phyloP scores from a whole-genome alignment of 2,888 invertebrate species.

The Chelonus formosanus region DNA sequence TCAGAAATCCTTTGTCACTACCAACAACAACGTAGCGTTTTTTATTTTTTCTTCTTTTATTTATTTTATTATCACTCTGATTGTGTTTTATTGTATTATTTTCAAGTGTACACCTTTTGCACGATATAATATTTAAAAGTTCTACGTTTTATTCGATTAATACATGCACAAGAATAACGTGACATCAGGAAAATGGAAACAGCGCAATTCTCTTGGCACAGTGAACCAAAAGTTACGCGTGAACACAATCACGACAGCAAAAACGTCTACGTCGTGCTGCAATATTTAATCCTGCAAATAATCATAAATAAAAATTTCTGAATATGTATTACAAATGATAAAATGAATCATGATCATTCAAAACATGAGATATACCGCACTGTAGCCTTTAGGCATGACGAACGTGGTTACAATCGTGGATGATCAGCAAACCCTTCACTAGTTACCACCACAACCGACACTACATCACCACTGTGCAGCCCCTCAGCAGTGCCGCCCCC shows the following conservation, averaged over 20 bases:
- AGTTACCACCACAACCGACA: conserved; percentile 31
- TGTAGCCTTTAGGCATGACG: conserved; percentile 28
- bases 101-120: too few relatives aligned
- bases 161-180: too few relatives aligned
- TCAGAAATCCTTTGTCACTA: conserved; percentile 13
- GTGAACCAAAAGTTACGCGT: conserved; percentile 22
- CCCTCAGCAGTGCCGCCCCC: conserved; percentile 13
- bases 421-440: conserved; percentile 28
- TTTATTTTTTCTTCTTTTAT: too few relatives aligned
- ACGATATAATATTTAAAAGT: too few relatives aligned
- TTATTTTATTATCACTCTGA: too few relatives aligned
- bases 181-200: neutral
- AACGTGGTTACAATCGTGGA: conserved; percentile 28
- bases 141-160: too few relatives aligned
- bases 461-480: conserved; percentile 29
- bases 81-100: too few relatives aligned
- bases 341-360: too few relatives aligned
- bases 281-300: neutral
- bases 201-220: conserved; percentile 4
- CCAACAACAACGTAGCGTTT: neutral
- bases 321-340: neutral
- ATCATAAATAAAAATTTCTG: neutral
- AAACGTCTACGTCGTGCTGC: conserved; percentile 6
- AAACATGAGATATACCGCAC: too few relatives aligned
- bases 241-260: conserved; percentile 11